Evolutionary conservation across 2,113 vertebrate species (phyloP), one percentile per base, ranked within the genome.

Genomic region (Notothenia rossii): DNA sequence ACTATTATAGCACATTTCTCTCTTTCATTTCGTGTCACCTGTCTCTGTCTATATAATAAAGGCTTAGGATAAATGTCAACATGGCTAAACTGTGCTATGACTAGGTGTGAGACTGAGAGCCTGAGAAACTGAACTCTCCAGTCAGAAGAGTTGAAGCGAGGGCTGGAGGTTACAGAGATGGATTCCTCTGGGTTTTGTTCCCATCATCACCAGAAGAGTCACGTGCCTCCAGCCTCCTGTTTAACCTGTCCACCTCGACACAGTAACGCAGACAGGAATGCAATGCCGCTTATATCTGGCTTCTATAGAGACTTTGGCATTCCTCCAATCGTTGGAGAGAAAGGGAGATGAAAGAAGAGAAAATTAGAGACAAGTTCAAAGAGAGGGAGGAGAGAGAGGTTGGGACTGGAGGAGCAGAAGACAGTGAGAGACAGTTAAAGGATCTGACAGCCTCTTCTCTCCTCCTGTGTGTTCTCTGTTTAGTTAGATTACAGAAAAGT

Each of bases 201-300:
- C 7, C 50, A 64, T 85, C 81, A 79, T 88, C 81, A 73, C 78
- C 49, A 72, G 36, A 59, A 13, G 61, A 77, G 17, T 87, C 82
- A 73, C 48, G 20, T 78, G 81, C 49, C 61, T 75, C 60, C 46
- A n/a, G 54, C 46, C 1, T 22, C 54, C 69, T 45, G 62, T 81
- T 36, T 55, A 84, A 83, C 67, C 83, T 81, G 83, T 75, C 64
- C 66, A 46, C 33, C 51, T 64, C 40, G 7, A 77, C 56, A 62
- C 55, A 40, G 36, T 17, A 43, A 10, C 58, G 54, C 77, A 54
- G 51, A 67, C 67, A 70, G 85, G 81, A 90, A 86, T 84, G 78
- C 36, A 77, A 29, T 56, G 61, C 29, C 2, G 46, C 72, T 82
- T 61, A 66, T 55, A 73, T 79, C 59, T 81, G 63, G 61, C 75